Base-by-base conservation (phyloP, 1,140 invertebrate genomes). In the Sesamia nonagrioides region DNA sequence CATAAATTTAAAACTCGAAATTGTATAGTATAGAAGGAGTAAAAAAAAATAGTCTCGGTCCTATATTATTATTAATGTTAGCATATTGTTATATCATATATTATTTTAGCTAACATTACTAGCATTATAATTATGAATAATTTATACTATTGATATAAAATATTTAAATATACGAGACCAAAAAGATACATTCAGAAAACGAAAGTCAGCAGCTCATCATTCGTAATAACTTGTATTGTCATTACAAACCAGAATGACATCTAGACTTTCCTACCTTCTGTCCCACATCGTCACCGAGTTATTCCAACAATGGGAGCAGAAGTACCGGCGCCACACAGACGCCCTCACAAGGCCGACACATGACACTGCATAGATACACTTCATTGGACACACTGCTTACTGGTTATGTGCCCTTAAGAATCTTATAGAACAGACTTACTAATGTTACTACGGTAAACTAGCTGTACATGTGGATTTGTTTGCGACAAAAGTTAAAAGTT, bases 301-400 rank as follows among this genome's bases (percentile, higher is more conserved):
- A 60, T 60, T 3, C 17, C 0, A 13, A 11, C 37, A 66, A 66
- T 66, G 61, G 37, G 66, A 17, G 21, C 40, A 69, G 40, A 42
- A 27, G 18, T 2, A n/a, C 40, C 2, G 61, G 78, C 78, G 78
- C 71, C 78, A 40, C n/a, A 13, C 9, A 17, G 78, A 18, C 66
- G 66, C 42, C 40, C 35, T 74, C 8, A 40, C 79, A 81, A 81
- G 79, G 74, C 27, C 71, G 27, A 2, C 18, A 48, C 42, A 21
- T 71, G 73, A 78, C 72, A 21, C 76, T 78, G 40, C 9, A 56
- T 9, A 1, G 68, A n/a, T 27, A 71, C 77, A 74, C 63, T 50
- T 54, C 50, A 71, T 33, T 71, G 76, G 6, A 37, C 50, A 60
- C 6, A 48, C 42, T 45, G 72, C 77, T 63, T 63, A 79, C 72